Conservation (phyloP, 2,113 vertebrate genomes). For the Ailuropoda melanoleuca region DNA sequence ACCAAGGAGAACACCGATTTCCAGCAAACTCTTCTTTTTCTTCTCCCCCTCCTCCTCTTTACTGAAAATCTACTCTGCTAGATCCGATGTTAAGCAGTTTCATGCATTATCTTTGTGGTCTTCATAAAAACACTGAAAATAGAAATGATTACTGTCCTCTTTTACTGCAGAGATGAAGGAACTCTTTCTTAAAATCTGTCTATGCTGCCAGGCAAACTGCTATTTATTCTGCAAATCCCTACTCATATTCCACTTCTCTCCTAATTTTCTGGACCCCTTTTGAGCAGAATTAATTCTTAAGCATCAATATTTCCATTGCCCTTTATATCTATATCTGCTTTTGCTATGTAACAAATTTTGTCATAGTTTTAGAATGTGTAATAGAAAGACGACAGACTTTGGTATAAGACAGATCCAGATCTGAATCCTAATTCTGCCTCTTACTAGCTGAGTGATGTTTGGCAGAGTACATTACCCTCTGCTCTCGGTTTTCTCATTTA, state of each 20-base stretch:
- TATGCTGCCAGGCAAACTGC: background rate
- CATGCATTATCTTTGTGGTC: background rate
- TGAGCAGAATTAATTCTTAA: background rate
- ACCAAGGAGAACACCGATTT: background rate
- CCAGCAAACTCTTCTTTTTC: background rate
- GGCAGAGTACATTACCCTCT: background rate
- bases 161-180: background rate
- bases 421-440: conserved; percentile 6
- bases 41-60: background rate
- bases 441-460: background rate
- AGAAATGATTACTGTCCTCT: background rate
- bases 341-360: background rate
- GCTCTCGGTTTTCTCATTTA: background rate
- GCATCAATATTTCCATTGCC: background rate
- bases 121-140: background rate
- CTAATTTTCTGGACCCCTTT: background rate
- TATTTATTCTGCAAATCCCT: background rate
- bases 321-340: background rate
- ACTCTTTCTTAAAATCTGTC: background rate
- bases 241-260: background rate
- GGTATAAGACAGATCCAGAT: background rate
- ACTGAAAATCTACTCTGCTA: background rate
- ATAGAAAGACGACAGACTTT: background rate
- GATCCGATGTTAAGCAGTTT: background rate
- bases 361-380: background rate